Percentiles rank a stretch among this genome's conserved stretches.
Evolutionary conservation across 30 jellyfish, hydroid and myxozoan genomes (phyloP).

Genomic region (Haliclystus octoradiatus): DNA sequence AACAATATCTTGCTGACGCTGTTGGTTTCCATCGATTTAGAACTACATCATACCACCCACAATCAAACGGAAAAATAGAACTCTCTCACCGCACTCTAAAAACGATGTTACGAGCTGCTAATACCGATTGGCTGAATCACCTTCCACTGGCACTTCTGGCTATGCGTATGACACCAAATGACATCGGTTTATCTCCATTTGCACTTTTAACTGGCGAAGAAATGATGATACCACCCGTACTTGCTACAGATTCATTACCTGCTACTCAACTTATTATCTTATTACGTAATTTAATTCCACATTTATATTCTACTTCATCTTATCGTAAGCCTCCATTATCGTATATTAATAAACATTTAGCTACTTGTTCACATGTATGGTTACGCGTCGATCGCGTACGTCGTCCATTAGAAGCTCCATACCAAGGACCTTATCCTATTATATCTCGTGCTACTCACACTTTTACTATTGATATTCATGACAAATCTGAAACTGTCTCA

Average conservation of each 20-base stretch:
- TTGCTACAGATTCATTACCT: too few relatives aligned
- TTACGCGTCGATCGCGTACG: constrained; percentile 34
- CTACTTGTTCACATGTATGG: constrained; percentile 20
- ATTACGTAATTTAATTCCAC: too few relatives aligned
- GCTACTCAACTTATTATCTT: too few relatives aligned
- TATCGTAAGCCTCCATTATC: constrained; percentile 1
- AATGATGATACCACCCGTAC: too few relatives aligned
- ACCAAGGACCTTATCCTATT: constrained; percentile 25
- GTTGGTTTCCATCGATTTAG: constrained; percentile 10
- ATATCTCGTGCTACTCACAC: constrained; percentile 8
- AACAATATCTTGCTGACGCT: background rate
- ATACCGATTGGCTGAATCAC: constrained; percentile 17
- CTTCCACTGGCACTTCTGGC: constrained; percentile 25
- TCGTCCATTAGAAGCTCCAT: constrained; percentile 36
- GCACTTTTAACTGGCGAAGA: too few relatives aligned
- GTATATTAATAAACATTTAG: constrained; percentile 1
- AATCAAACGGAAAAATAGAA: constrained; percentile 30
- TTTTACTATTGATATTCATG: constrained; percentile 7
- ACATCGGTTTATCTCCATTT: too few relatives aligned
- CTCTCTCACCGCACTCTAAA: constrained; percentile 29
- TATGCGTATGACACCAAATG: constrained; percentile 14
- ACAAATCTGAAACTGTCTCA: constrained; percentile 8
- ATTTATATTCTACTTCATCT: constrained; percentile 6
- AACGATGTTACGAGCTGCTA: constrained; percentile 10
- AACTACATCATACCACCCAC: constrained; percentile 30